Evolutionary conservation across 37 sponge, comb jelly and placozoan genomes (phyloP).

Genomic region (Chondrosia reniformis): DNA sequence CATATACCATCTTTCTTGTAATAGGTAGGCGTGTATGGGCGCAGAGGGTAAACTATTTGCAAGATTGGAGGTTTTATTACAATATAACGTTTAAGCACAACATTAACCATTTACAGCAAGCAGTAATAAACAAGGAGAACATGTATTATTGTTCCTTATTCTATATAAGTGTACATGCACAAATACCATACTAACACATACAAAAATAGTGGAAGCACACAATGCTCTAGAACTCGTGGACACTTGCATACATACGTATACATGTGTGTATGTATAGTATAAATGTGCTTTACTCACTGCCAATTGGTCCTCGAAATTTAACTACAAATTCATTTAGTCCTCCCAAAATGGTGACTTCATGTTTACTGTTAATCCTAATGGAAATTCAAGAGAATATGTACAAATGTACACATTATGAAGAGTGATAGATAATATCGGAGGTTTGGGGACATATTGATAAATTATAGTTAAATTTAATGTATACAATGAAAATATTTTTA

Average conservation of each 20-base stretch:
- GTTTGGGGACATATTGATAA: no score
- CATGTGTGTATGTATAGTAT: background rate
- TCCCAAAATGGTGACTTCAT: constrained; percentile 93
- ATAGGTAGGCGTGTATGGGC: no score
- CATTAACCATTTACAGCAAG: no score
- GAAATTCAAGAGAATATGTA: background rate
- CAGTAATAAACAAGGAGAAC: no score
- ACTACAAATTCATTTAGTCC: constrained; percentile 96
- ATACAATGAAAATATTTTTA: no score
- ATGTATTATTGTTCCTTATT: no score
- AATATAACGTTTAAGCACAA: no score
- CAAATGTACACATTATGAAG: background rate
- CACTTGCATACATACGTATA: background rate
- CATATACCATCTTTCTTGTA: no score
- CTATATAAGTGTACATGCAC: no score
- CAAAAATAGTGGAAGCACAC: background rate
- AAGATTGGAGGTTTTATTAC: no score
- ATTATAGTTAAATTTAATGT: no score
- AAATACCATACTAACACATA: no score
- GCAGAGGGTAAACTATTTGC: background rate
- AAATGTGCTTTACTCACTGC: constrained; percentile 63
- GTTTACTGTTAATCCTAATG: constrained; percentile 88
- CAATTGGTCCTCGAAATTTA: constrained; percentile 90
- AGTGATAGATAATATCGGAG: background rate
- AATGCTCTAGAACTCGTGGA: background rate